These are phyloP conservation scores for Lepidocolaptes lacrymiger DNA, from an alignment of 2,797 vertebrate genomes.

Conservation along the genomic window DNA sequence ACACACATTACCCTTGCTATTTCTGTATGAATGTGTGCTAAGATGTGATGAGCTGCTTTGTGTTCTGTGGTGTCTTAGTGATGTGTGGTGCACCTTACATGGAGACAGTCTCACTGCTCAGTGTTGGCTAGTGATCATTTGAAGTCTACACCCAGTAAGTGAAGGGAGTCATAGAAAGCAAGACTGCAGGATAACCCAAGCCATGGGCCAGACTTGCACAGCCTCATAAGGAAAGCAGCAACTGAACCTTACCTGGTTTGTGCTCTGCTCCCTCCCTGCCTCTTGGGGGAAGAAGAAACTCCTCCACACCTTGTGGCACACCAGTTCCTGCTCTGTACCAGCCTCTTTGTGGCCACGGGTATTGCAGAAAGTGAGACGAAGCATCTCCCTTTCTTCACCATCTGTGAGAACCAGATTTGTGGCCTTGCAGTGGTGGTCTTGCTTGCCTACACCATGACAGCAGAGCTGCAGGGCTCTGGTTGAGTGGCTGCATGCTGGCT, in stretches of 20 bases:
- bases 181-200: background rate
- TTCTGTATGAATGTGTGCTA: background rate
- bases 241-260: background rate
- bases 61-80: background rate
- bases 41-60: background rate
- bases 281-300: background rate
- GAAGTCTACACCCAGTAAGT: rapidly evolving
- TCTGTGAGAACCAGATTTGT: background rate
- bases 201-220: background rate
- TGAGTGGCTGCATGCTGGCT: background rate
- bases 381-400: background rate
- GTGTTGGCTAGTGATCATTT: rapidly evolving
- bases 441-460: rapidly evolving
- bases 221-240: background rate
- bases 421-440: background rate
- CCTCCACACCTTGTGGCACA: background rate
- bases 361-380: background rate
- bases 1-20: background rate
- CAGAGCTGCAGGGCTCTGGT: background rate
- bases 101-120: background rate
- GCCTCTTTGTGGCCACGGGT: background rate
- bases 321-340: background rate
- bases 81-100: background rate
- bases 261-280: background rate
- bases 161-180: background rate